Conservation (phyloP, 2,888 invertebrate genomes). For the Ptychoptera contaminata region DNA sequence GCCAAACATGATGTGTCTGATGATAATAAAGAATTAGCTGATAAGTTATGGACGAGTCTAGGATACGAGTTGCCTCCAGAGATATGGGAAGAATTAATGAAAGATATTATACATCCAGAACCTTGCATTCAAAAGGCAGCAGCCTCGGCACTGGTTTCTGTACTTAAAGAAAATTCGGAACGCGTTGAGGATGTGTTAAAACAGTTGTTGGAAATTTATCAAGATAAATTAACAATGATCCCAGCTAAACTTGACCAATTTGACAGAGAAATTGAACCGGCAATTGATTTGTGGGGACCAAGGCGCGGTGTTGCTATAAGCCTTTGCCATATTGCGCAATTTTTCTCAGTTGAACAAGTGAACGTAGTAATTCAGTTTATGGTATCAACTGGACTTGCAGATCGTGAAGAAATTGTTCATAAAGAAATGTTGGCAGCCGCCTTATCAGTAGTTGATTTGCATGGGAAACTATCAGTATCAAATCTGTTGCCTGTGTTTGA, state of each 20-base stretch:
- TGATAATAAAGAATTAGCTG: conserved; percentile 51
- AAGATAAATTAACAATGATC: conserved; percentile 61
- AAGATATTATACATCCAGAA: conserved; percentile 64
- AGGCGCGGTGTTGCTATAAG: conserved; percentile 79
- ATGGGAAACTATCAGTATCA: conserved; percentile 70
- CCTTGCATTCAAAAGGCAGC: conserved; percentile 71
- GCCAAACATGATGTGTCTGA: conserved; percentile 65
- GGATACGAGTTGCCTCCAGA: conserved; percentile 34
- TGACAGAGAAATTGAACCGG: conserved; percentile 70
- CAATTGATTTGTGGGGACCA: conserved; percentile 81
- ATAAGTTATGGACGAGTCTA: conserved; percentile 43
- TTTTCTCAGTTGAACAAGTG: conserved; percentile 40
- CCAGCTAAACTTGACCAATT: conserved; percentile 81
- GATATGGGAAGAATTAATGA: conserved; percentile 34
- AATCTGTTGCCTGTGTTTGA: conserved; percentile 83
- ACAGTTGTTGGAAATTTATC: conserved; percentile 54
- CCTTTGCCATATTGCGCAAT: conserved; percentile 60
- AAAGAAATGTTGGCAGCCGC: conserved; percentile 89
- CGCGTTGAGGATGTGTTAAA: conserved; percentile 42
- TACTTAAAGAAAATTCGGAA: conserved; percentile 38
- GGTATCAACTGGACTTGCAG: conserved; percentile 73
- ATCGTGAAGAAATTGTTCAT: conserved; percentile 66
- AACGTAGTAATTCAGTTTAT: conserved; percentile 66
- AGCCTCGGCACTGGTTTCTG: conserved; percentile 58
- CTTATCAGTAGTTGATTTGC: conserved; percentile 76